Evolutionary conservation across 2,888 invertebrate genomes (phyloP), one percentile per base, ranked within the genome.

Genomic region (Opisthograptis luteolata): DNA sequence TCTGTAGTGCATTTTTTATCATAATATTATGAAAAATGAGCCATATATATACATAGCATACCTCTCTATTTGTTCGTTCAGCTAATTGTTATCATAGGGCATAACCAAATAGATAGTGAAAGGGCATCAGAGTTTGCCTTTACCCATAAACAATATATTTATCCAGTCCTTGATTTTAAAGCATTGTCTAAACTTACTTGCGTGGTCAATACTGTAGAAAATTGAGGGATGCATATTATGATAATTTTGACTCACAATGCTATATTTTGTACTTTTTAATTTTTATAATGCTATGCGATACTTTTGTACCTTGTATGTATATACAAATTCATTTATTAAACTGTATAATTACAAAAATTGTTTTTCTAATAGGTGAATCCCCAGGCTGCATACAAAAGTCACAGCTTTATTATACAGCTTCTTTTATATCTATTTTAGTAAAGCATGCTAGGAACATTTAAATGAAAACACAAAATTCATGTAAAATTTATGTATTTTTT

Each of bases 401-500:
- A n/a, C n/a, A n/a, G n/a, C n/a, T n/a, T n/a, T n/a, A n/a, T n/a
- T n/a, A n/a, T n/a, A n/a, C n/a, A n/a, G n/a, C n/a, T n/a, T n/a
- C n/a, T n/a, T n/a, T n/a, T n/a, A n/a, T n/a, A n/a, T n/a, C n/a
- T n/a, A n/a, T n/a, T n/a, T n/a, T n/a, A n/a, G n/a, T n/a, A n/a
- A n/a, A n/a, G n/a, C n/a, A n/a, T 36, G 24, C 6, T 30, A 5
- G 24, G 17, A 19, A 9, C 7, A n/a, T 20, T 12, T 27, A 58
- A 68, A 70, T 62, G 58, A 76, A 73, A 77, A 59, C 53, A 53
- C 54, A 36, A 55, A 51, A 68, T 80, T 88, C 80, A 84, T 91
- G 91, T 90, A 91, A 91, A 91, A 93, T 92, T 92, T 91, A 91
- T 91, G 88, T 85, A 87, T 89, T 84, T 86, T 91, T 91, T 92